Evolutionary conservation across 1,140 invertebrate genomes (phyloP), one percentile per base, ranked within the genome.

Genomic region (Heliconius eleuchia): DNA sequence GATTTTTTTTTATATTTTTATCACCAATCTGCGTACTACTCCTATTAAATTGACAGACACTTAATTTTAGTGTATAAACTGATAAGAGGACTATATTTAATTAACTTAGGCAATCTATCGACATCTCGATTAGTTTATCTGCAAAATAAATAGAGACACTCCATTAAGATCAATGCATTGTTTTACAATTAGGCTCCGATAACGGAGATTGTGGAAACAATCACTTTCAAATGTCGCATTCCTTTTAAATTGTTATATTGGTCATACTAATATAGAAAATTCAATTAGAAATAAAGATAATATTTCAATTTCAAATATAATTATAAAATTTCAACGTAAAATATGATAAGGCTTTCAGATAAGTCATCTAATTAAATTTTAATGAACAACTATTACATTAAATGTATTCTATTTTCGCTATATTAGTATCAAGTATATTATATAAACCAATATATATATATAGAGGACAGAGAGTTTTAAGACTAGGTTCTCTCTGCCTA

Each of bases 121-220:
- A 27, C 13, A 66, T 66, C 60, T 66, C 13, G 60, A 2, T 66
- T 30, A 4, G 60, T 30, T 66, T 66, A 66, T 66, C 60, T 66
- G 27, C 60, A 75, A 57, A 80, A 76, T 72, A 80, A 80, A 80
- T 66, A 80, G 76, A 76, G 30, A 73, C 70, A 50, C 34, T 76
- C 73, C 78, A 80, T 80, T 80, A 80, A 79, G 78, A 79, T 75
- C 73, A 8, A 46, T 18, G 73, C 50, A 80, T 80, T 80, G 78
- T 80, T 72, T 80, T 73, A 76, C 78, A 80, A 80, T 80, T 80
- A 80, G 78, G 11, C 27, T 66, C n/a, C 4, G 60, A 66, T 66
- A 23, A 27, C 60, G n/a, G 27, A 66, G 60, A 66, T 66, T 5
- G 3, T 16, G 23, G 27, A 16, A 1, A 13, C 23, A 30, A 66